phyloP scores from a whole-genome alignment of 2,888 invertebrate species.

The Athrips mouffetella region DNA sequence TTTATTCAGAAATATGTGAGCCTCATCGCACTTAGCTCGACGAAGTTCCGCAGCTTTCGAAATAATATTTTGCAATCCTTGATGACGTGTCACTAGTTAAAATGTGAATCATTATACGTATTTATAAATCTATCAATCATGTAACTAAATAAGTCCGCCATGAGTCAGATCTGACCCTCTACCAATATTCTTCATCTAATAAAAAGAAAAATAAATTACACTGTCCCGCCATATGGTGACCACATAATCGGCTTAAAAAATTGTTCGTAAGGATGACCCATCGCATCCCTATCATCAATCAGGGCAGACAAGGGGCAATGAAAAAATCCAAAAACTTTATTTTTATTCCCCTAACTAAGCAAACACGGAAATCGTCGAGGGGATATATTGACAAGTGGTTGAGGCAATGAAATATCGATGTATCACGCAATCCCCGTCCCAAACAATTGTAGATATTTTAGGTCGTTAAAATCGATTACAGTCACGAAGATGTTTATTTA shows the following conservation, averaged over 20 bases:
- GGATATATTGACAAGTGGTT: constrained; percentile 29
- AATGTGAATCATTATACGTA: too few relatives aligned
- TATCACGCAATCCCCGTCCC: constrained; percentile 30
- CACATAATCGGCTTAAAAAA: constrained; percentile 6
- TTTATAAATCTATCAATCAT: too few relatives aligned
- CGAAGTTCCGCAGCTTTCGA: too few relatives aligned
- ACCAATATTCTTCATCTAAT: not conserved
- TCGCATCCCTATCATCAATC: constrained; percentile 12
- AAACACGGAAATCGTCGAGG: constrained; percentile 18
- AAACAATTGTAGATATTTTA: constrained; percentile 16
- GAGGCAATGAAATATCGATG: constrained; percentile 37
- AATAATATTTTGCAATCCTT: too few relatives aligned
- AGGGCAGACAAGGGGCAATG: not conserved
- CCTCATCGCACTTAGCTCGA: too few relatives aligned
- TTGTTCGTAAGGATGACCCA: not conserved
- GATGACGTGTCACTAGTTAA: too few relatives aligned
- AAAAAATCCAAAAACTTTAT: constrained; percentile 16
- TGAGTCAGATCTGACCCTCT: not conserved
- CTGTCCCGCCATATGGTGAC: constrained; percentile 8
- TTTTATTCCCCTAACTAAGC: constrained; percentile 21
- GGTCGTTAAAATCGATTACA: constrained; percentile 3
- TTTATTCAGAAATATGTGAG: too few relatives aligned
- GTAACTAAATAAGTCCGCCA: too few relatives aligned
- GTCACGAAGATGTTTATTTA: constrained; percentile 9
- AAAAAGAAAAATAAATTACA: not conserved